A percentile compares a stretch with the other conserved stretches of the same genome.
Evolutionary conservation across 2,888 invertebrate species (phyloP).

Genomic region (Plebejus anna): DNA sequence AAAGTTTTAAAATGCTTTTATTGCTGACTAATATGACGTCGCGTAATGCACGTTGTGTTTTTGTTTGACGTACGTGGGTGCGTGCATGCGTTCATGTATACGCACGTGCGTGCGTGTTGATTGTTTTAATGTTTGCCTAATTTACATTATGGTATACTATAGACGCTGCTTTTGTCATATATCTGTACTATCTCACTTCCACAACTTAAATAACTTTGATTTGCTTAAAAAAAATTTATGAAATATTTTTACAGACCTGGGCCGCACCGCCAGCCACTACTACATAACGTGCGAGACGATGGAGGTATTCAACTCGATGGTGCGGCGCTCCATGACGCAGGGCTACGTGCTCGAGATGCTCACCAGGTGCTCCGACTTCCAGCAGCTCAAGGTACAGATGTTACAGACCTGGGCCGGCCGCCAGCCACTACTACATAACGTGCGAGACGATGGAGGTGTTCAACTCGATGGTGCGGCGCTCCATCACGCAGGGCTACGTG

Average conservation of each 20-base stretch:
- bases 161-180: too few species aligned
- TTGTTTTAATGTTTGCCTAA: too few species aligned
- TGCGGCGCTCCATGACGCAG: conserved; percentile 90
- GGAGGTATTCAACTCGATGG: conserved; percentile 92
- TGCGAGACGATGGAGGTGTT: conserved; percentile 96
- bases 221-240: too few species aligned
- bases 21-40: too few species aligned
- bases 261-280: conserved; percentile 97
- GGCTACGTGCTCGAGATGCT: conserved; percentile 94
- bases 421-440: conserved; percentile 98
- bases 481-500: conserved; percentile 92
- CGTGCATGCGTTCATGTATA: too few species aligned
- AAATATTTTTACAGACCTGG: conserved; percentile 82
- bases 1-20: too few species aligned
- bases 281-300: conserved; percentile 98
- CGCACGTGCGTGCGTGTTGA: too few species aligned
- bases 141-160: too few species aligned
- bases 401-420: conserved; percentile 94
- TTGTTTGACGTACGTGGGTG: too few species aligned
- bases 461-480: conserved; percentile 88
- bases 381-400: conserved; percentile 89
- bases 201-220: too few species aligned
- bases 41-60: too few species aligned
- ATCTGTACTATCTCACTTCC: too few species aligned
- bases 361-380: conserved; percentile 95